A percentile compares a stretch with the other conserved stretches of the same genome.
Evolutionary conservation across 2,113 vertebrate genomes (phyloP).

Genomic region (Bubo bubo): DNA sequence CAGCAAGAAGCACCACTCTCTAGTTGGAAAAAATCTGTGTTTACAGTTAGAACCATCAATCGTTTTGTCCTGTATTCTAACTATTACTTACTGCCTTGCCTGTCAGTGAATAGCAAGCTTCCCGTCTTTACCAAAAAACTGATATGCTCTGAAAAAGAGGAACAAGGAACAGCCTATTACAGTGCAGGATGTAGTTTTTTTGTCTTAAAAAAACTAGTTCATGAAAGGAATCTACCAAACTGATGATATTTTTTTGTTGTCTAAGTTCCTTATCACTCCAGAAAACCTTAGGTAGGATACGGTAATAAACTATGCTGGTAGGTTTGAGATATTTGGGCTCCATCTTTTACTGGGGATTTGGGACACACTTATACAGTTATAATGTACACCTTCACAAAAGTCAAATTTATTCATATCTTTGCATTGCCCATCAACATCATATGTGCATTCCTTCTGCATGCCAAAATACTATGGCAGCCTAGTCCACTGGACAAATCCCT

Average conservation of each 20-base stretch:
- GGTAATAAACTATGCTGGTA: neutral
- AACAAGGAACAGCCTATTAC: neutral
- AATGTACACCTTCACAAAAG: neutral
- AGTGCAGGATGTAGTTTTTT: neutral
- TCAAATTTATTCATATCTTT: neutral
- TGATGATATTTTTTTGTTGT: neutral
- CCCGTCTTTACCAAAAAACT: neutral
- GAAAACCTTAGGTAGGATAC: neutral
- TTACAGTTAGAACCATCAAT: slow-evolving; percentile 32
- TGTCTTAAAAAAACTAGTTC: neutral
- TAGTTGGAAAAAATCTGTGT: slow-evolving; percentile 25
- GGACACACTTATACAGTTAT: neutral
- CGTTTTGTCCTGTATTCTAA: slow-evolving; percentile 14
- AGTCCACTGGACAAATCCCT: neutral
- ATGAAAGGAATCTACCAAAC: neutral
- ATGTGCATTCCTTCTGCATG: neutral
- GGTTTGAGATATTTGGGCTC: neutral
- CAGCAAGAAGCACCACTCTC: slow-evolving; percentile 8
- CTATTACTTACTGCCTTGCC: neutral
- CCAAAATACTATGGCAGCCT: neutral
- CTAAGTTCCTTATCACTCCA: neutral
- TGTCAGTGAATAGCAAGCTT: slow-evolving; percentile 4
- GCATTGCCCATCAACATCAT: neutral
- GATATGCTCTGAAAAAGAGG: neutral
- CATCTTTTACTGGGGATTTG: neutral